Evolutionary conservation across 2,888 invertebrate genomes (phyloP).

Genomic region (Hypolimnas misippus): DNA sequence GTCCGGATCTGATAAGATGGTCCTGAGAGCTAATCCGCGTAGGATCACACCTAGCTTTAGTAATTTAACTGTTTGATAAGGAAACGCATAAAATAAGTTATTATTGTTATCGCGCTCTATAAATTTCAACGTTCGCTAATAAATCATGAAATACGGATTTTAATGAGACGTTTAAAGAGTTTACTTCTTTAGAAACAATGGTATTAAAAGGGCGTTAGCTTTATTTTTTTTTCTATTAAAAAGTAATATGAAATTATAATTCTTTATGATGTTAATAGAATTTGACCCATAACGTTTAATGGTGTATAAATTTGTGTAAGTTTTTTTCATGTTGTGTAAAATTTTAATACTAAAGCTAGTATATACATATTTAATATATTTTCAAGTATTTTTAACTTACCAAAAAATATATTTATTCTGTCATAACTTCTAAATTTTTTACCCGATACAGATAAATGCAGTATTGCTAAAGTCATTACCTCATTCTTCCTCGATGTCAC

Average conservation of each 20-base stretch:
- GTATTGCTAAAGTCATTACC: no score
- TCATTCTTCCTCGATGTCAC: no score
- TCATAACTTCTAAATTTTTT: no score
- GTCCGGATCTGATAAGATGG: slow-evolving; percentile 71
- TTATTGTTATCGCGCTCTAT: slow-evolving; percentile 10
- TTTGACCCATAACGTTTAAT: no score
- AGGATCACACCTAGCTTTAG: slow-evolving; percentile 38
- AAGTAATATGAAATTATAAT: not conserved
- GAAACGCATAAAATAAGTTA: slow-evolving; percentile 9
- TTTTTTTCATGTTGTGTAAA: no score
- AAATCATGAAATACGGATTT: slow-evolving; percentile 9
- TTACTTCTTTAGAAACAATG: not conserved
- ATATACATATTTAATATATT: no score
- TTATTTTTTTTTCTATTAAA: not conserved
- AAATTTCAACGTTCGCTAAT: slow-evolving; percentile 5
- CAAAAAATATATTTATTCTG: no score
- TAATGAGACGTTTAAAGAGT: slow-evolving; percentile 1
- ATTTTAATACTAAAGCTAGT: no score
- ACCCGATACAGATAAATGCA: no score
- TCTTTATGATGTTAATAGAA: no score
- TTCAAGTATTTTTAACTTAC: no score
- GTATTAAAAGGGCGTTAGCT: slow-evolving; percentile 4
- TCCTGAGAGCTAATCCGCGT: slow-evolving; percentile 40
- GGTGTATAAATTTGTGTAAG: no score
- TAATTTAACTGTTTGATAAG: slow-evolving; percentile 30